Evolutionary conservation across 2,888 invertebrate species (phyloP).

Genomic region (Nephrocerus scutellatus): DNA sequence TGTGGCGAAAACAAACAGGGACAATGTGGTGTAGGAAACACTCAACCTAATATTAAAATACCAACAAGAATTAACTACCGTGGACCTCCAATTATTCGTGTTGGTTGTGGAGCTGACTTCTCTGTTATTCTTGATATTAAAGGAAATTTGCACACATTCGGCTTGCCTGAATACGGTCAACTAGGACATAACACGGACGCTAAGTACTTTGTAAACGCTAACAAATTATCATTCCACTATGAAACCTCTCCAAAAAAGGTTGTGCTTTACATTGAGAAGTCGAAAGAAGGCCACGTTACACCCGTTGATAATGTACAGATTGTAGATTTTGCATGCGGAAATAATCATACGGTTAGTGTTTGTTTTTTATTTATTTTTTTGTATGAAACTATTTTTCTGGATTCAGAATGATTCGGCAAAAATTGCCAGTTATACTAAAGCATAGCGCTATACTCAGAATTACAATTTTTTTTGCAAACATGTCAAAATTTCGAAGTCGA

Average conservation of each 20-base stretch:
- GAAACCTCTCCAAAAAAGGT: constrained; percentile 80
- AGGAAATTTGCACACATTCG: constrained; percentile 84
- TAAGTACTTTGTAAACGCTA: constrained; percentile 85
- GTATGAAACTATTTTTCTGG: too few species aligned
- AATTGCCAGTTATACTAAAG: too few species aligned
- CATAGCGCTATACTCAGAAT: too few species aligned
- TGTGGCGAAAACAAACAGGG: constrained; percentile 90
- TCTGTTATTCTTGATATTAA: constrained; percentile 84
- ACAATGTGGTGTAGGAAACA: constrained; percentile 80
- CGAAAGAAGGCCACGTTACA: constrained; percentile 74
- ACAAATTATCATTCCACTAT: constrained; percentile 79
- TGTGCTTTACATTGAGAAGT: constrained; percentile 79
- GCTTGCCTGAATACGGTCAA: constrained; percentile 88
- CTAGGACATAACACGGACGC: constrained; percentile 92
- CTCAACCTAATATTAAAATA: constrained; percentile 49
- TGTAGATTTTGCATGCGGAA: constrained; percentile 83
- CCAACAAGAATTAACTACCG: constrained; percentile 64
- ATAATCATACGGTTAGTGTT: constrained; percentile 82
- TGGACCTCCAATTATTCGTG: constrained; percentile 80
- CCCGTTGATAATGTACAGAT: constrained; percentile 82
- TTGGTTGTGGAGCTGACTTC: constrained; percentile 89
- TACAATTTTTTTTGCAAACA: too few species aligned
- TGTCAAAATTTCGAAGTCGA: too few species aligned
- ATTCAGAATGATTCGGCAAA: too few species aligned
- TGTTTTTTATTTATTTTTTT: too few species aligned